A percentile compares a stretch with the other conserved stretches of the same genome.
phyloP scores from a whole-genome alignment of 1,140 invertebrate genomes.

The Pseudomyrmex concolor region DNA sequence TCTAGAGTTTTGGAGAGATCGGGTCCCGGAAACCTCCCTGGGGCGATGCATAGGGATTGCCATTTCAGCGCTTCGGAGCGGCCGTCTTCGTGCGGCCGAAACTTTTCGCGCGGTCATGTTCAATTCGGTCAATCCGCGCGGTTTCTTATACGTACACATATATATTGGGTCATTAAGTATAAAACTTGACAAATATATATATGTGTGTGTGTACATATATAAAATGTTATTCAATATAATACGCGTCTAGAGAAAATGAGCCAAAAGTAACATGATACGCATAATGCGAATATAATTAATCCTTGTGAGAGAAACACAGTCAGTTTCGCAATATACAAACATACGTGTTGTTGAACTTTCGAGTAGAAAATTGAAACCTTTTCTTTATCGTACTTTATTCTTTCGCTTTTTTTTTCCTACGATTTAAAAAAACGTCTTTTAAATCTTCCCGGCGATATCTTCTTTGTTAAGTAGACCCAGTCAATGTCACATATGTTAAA shows the following conservation, averaged over 20 bases:
- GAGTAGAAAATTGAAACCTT: too few relatives aligned
- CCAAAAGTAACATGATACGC: background rate
- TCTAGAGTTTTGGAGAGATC: conserved; percentile 39
- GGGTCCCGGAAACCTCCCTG: conserved; percentile 20
- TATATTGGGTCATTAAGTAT: too few relatives aligned
- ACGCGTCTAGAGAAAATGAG: too few relatives aligned
- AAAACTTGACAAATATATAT: too few relatives aligned
- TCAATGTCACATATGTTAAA: background rate
- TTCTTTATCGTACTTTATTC: too few relatives aligned
- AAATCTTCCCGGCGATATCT: background rate
- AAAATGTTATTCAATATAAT: too few relatives aligned
- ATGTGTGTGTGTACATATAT: too few relatives aligned
- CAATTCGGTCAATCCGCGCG: conserved; percentile 8
- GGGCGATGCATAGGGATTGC: conserved; percentile 48
- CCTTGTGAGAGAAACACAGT: background rate
- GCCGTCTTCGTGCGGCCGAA: conserved; percentile 29
- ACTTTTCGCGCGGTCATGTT: conserved; percentile 39
- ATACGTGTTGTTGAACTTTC: background rate
- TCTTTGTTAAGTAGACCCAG: background rate
- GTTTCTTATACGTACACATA: conserved; percentile 2
- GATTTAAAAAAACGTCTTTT: too few relatives aligned
- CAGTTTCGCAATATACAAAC: background rate
- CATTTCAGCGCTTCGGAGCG: conserved; percentile 44
- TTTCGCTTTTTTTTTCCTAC: too few relatives aligned
- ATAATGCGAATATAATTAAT: conserved; percentile 14